phyloP scores from a whole-genome alignment of 2,888 invertebrate species.

The Elmis aenea region DNA sequence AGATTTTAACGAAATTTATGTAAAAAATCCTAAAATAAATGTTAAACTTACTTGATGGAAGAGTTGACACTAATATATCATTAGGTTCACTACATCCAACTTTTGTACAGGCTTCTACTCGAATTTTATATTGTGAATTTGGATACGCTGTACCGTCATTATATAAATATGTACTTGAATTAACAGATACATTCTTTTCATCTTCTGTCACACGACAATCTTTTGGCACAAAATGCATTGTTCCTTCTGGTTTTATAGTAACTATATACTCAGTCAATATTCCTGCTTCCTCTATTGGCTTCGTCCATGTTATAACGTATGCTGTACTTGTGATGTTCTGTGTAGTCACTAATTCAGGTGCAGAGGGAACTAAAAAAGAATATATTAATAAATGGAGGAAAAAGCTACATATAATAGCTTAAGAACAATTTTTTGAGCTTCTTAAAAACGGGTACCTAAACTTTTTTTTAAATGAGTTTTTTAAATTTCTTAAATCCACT shows the following conservation, averaged over 20 bases:
- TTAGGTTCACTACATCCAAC: conserved; percentile 15
- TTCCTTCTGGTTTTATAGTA: background rate
- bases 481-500: background rate
- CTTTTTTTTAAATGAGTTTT: no score
- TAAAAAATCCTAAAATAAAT: no score
- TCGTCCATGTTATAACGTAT: background rate
- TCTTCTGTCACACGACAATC: background rate
- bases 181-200: background rate
- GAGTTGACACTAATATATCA: no score
- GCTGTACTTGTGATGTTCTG: background rate
- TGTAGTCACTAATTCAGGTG: background rate
- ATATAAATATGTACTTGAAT: background rate
- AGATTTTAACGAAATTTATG: no score
- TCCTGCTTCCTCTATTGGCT: background rate
- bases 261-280: background rate
- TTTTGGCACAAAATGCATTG: background rate
- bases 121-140: background rate
- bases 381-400: background rate
- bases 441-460: no score
- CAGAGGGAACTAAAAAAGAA: background rate
- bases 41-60: no score
- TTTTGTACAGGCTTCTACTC: conserved; percentile 10
- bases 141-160: background rate
- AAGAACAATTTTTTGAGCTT: no score
- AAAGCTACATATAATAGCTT: no score